Evolutionary conservation across 2,797 vertebrate species (phyloP), one percentile per base, ranked within the genome.

Genomic region (Phrynocephalus forsythii): DNA sequence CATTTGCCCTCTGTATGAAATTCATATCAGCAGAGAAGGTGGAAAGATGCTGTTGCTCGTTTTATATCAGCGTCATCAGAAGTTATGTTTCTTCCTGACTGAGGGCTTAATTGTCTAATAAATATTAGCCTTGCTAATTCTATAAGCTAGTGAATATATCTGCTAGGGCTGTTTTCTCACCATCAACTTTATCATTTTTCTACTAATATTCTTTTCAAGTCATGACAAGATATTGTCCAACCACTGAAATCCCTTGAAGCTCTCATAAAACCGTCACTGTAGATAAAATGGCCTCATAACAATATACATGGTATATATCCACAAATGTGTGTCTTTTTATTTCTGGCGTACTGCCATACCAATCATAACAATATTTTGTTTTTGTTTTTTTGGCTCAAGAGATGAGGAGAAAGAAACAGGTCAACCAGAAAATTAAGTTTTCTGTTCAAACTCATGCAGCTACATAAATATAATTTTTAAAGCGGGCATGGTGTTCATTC

Each of bases 401-500:
- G 52, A 63, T 48, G 69, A 56, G n/a, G 15, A 71, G n/a, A 60
- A 63, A 66, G 33, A 69, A 80, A 80, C n/a, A 85, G 28, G 26
- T 80, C 33, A 63, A 44, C 16, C 18, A 44, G 84, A 79, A 87
- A 76, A 50, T 50, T 82, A 82, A 28, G 24, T 79, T 26, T 56
- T 33, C 33, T 9, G 9, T 75, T 66, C 50, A 63, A n/a, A 60
- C 69, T 10, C 6, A 38, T 38, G 68, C 33, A 15, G 66, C 18
- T 80, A 6, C 30, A 73, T 79, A 72, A 83, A 84, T 72, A 63
- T 72, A 63, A 60, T 72, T 88, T 84, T 26, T 63, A 79, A 79
- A 79, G 44, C 6, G 71, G 44, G 24, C 26, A 80, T 22, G 28
- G 20, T 79, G 60, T 30, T 28, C 56, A 79, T 73, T 75, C 56